These are phyloP conservation scores for Vollenhovia emeryi DNA, from an alignment of 1,140 invertebrate species.

Conservation along the genomic window DNA sequence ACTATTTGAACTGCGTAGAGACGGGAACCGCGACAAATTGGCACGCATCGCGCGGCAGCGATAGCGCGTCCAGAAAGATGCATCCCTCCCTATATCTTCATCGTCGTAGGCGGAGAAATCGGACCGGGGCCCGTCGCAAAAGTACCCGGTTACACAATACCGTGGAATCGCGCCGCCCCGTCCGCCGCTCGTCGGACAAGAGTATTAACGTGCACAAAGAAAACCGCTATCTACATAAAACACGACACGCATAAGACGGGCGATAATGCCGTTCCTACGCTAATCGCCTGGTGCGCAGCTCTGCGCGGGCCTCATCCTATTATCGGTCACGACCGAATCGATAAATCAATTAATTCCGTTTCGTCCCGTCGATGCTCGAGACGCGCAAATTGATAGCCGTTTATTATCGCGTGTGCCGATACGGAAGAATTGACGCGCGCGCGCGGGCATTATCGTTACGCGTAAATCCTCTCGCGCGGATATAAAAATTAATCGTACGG, in stretches of 20 bases:
- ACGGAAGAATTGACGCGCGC: constrained; percentile 7
- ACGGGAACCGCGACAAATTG: constrained; percentile 47
- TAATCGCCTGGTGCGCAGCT: constrained; percentile 46
- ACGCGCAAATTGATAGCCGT: constrained; percentile 46
- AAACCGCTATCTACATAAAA: constrained; percentile 44
- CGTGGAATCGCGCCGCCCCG: neutral
- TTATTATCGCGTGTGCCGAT: constrained; percentile 27
- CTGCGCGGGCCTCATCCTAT: constrained; percentile 39
- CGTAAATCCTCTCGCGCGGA: neutral
- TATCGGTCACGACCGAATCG: constrained; percentile 59
- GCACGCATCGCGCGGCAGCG: constrained; percentile 1
- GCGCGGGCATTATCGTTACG: neutral
- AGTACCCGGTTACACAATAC: constrained; percentile 33
- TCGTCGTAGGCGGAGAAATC: constrained; percentile 27
- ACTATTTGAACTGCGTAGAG: constrained; percentile 61
- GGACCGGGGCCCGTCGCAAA: neutral
- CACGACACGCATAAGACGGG: constrained; percentile 14
- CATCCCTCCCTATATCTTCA: neutral
- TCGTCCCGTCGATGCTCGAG: constrained; percentile 32
- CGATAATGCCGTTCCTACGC: constrained; percentile 31
- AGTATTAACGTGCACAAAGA: constrained; percentile 23
- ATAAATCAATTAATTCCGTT: constrained; percentile 57
- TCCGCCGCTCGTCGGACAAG: neutral
- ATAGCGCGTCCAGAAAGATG: constrained; percentile 1
- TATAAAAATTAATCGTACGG: neutral